Evolutionary conservation across 2,797 vertebrate species (phyloP).

Genomic region (Tachyglossus aculeatus): DNA sequence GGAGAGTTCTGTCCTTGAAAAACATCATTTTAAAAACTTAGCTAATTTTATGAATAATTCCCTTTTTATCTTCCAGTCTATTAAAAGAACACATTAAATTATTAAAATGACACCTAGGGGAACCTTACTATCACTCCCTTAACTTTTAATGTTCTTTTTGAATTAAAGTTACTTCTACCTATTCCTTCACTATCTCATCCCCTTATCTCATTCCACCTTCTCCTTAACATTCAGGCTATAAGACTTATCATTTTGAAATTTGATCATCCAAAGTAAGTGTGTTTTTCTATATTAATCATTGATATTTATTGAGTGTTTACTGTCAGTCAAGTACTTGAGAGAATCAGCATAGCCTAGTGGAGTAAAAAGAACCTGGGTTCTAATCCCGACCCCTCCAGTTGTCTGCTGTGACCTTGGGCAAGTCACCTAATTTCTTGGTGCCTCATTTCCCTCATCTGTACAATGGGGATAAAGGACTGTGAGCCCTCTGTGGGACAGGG

Average conservation of each 20-base stretch:
- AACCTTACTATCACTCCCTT: conserved; percentile 19
- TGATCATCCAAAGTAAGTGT: no score
- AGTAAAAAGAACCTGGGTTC: neutral
- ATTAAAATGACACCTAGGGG: neutral
- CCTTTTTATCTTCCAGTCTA: conserved; percentile 34
- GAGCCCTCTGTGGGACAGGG: no score
- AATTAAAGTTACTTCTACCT: conserved; percentile 12
- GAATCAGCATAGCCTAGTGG: neutral
- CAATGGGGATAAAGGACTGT: no score
- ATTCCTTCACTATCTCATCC: neutral
- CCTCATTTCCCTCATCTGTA: no score
- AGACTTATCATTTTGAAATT: no score
- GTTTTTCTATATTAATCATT: no score
- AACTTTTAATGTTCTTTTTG: conserved; percentile 41
- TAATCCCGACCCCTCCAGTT: neutral
- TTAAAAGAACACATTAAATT: conserved; percentile 3
- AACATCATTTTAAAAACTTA: no score
- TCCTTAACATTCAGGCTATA: no score
- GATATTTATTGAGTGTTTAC: no score
- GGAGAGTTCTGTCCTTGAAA: no score
- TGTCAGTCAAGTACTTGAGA: neutral
- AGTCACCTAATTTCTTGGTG: neutral
- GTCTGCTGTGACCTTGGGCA: neutral
- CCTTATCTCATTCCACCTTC: conserved; percentile 6
- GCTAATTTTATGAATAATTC: conserved; percentile 14